Evolutionary conservation across 2,797 vertebrate species (phyloP).

Genomic region (Peromyscus aztecus): DNA sequence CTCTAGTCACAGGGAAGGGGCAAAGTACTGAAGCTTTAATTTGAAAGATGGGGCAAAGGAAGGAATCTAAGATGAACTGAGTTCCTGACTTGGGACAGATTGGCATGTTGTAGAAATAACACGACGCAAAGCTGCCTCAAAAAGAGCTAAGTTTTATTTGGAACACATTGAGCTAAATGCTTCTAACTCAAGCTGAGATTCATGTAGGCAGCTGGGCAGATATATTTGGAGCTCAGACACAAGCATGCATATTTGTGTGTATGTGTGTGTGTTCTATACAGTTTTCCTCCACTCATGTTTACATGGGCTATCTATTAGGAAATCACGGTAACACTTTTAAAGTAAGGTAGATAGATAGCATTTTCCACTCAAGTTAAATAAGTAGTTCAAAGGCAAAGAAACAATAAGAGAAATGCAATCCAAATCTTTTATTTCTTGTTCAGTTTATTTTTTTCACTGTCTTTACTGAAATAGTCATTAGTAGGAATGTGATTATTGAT

Average conservation of each 20-base stretch:
- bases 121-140: background rate
- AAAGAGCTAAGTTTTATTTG: constrained; percentile 16
- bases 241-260: background rate
- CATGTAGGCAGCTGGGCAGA: background rate
- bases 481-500: background rate
- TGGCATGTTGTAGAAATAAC: background rate
- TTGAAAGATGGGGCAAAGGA: background rate
- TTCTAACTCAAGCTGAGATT: background rate
- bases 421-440: background rate
- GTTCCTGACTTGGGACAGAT: background rate
- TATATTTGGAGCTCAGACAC: background rate
- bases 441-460: background rate
- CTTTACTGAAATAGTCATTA: background rate
- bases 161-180: background rate
- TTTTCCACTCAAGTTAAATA: background rate
- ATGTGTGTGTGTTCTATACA: background rate
- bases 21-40: background rate
- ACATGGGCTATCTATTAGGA: background rate
- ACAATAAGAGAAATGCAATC: background rate
- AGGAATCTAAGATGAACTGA: background rate
- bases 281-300: background rate
- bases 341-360: background rate
- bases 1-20: background rate
- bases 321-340: background rate
- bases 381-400: background rate